phyloP scores from a whole-genome alignment of 2,888 invertebrate species.

The Cyaniris semiargus region DNA sequence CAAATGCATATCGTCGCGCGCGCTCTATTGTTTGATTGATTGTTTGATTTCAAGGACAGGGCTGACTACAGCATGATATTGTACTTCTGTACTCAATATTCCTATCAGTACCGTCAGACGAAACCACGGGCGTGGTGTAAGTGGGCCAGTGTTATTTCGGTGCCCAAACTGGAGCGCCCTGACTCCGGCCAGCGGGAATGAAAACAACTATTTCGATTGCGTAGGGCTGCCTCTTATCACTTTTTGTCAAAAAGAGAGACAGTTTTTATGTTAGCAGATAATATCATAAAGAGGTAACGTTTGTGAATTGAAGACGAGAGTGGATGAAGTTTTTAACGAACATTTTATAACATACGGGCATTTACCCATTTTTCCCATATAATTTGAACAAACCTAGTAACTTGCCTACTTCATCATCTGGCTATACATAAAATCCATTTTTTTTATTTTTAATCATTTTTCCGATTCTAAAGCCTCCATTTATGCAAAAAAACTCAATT shows the following conservation, averaged over 20 bases:
- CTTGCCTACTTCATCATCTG: too few relatives aligned
- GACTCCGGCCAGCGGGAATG: conserved; percentile 49
- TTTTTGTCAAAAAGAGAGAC: background rate
- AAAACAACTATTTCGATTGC: conserved; percentile 63
- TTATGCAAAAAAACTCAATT: too few relatives aligned
- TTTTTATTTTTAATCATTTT: too few relatives aligned
- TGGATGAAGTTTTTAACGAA: too few relatives aligned
- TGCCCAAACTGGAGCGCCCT: conserved; percentile 70
- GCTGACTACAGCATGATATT: background rate
- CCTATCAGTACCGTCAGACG: conserved; percentile 37
- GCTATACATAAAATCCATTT: too few relatives aligned
- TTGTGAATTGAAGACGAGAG: too few relatives aligned
- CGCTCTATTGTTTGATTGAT: background rate
- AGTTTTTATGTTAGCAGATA: background rate
- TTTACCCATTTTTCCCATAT: too few relatives aligned
- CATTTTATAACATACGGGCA: too few relatives aligned
- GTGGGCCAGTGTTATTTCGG: conserved; percentile 74
- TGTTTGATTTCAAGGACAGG: background rate
- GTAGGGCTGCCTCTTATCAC: conserved; percentile 47
- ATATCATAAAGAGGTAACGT: too few relatives aligned
- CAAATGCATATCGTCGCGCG: too few relatives aligned
- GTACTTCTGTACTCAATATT: background rate
- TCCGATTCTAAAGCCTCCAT: too few relatives aligned
- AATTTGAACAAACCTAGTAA: too few relatives aligned
- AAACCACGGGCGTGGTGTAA: conserved; percentile 49